Evolutionary conservation across 2,797 vertebrate species (phyloP).

Genomic region (Falco biarmicus): DNA sequence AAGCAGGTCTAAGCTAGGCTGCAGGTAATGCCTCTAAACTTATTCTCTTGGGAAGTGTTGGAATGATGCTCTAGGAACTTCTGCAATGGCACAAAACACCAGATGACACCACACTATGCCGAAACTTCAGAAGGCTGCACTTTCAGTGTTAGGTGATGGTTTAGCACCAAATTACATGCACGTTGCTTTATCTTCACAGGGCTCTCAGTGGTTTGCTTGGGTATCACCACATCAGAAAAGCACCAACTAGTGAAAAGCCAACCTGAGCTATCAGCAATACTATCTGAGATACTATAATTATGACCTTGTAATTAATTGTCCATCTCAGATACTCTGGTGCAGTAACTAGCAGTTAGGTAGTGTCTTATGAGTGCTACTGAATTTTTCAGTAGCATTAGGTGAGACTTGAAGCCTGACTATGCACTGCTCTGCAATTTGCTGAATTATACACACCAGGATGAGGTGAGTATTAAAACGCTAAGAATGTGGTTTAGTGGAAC

Average conservation of each 20-base stretch:
- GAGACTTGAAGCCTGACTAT: background rate
- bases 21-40: background rate
- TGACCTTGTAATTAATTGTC: background rate
- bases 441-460: background rate
- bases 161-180: background rate
- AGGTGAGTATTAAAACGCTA: background rate
- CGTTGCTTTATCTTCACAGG: background rate
- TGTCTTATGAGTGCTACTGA: background rate
- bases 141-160: background rate
- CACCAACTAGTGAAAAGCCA: background rate
- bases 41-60: background rate
- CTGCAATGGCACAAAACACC: background rate
- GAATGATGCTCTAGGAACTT: background rate
- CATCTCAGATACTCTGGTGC: background rate
- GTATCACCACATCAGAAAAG: background rate
- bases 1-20: background rate
- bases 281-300: background rate
- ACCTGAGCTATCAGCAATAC: background rate
- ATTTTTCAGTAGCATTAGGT: background rate
- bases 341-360: background rate
- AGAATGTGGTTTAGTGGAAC: background rate
- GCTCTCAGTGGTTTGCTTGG: background rate
- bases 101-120: background rate
- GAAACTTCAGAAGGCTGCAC: background rate
- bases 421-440: constrained; percentile 3